Evolutionary conservation across 2,888 invertebrate genomes (phyloP).

Genomic region (Chrysomela aeneicollis): DNA sequence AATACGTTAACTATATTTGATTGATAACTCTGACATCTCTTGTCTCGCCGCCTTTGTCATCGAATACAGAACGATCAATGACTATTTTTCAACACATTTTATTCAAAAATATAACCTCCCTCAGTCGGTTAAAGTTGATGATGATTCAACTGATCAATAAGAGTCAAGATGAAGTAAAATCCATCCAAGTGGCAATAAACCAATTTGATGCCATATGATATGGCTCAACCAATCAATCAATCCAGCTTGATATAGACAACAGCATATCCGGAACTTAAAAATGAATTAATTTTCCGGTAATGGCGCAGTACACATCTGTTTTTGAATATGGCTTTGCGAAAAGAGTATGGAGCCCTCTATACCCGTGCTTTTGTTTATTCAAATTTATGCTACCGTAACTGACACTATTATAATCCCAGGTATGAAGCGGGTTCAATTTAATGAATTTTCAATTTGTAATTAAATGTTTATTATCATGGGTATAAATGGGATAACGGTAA

Average conservation of each 20-base stretch:
- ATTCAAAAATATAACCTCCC: too few species aligned
- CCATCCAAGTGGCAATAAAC: background rate
- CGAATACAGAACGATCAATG: too few species aligned
- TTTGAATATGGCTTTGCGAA: constrained; percentile 21
- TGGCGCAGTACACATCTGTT: constrained; percentile 21
- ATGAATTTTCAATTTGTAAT: constrained; percentile 48
- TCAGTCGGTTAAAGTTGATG: too few species aligned
- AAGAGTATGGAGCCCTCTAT: constrained; percentile 15
- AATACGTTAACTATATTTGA: too few species aligned
- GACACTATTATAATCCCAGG: constrained; percentile 44
- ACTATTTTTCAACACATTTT: too few species aligned
- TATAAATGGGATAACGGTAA: constrained; percentile 35
- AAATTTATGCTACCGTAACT: constrained; percentile 39
- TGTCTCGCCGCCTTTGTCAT: too few species aligned
- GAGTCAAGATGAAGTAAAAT: too few species aligned
- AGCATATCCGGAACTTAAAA: constrained; percentile 21
- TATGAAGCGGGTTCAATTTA: constrained; percentile 41
- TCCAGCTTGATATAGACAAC: constrained; percentile 13
- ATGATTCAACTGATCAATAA: too few species aligned
- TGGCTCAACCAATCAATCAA: background rate
- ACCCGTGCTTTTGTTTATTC: constrained; percentile 21
- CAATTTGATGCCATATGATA: background rate
- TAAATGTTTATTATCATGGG: constrained; percentile 44
- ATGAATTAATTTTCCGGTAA: constrained; percentile 30
- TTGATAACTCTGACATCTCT: too few species aligned